Evolutionary conservation across 2,113 vertebrate species (phyloP), one percentile per base, ranked within the genome.

Genomic region (Tympanuchus pallidicinctus): DNA sequence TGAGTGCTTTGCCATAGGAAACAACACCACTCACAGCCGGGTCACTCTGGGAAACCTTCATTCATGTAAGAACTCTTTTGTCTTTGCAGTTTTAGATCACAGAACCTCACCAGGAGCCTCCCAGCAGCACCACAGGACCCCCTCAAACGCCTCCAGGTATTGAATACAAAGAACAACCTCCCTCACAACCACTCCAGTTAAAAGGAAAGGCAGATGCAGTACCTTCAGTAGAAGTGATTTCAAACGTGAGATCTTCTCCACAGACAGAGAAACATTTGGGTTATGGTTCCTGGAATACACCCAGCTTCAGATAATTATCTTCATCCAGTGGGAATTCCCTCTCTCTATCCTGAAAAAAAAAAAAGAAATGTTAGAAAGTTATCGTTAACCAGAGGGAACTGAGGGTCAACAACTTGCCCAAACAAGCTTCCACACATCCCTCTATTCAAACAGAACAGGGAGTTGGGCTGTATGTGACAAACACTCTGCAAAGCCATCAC

Each of bases 191-290:
- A 34, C 14, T 28, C 27, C 14, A 16, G 9, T 48, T 17, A 7
- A 13, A 17, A 34, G 42, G 60, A 30, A 22, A 17, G n/a, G 32
- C 11, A 92, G n/a, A 30, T 4, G 34, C 4, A 15, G 18, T 95
- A 98, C 97, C 97, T 97, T 95, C 82, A 73, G 69, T 21, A 87
- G 84, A 91, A 96, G 90, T 93, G 81, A 70, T 22, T 95, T 96
- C 96, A 97, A 95, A 95, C 0, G 97, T 98, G 95, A 98, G 97
- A 98, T 97, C 97, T 97, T 96, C 95, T 98, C 97, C 97, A 96
- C 98, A 88, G 97, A 96, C 97, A 98, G 97, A 98, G 98, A 98
- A 98, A 98, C 98, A 99, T 99, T 98, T 98, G 98, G 97, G 96
- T 97, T 96, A 98, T 95, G 96, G 97, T 98, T 97, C 97, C 97